Evolutionary conservation across 2,888 invertebrate genomes (phyloP).

Genomic region (Anorthoa munda): DNA sequence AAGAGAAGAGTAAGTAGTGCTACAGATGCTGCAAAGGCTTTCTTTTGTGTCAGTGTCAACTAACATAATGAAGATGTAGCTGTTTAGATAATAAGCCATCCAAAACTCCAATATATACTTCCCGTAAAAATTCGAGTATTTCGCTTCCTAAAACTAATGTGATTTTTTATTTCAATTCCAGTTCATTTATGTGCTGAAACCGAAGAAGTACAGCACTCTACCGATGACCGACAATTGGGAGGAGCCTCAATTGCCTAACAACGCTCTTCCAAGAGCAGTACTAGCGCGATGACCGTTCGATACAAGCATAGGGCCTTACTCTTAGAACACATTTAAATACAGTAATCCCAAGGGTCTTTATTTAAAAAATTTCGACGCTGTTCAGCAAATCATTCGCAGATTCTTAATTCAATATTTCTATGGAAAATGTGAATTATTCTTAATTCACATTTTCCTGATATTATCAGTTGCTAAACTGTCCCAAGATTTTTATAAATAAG

Average conservation of each 20-base stretch:
- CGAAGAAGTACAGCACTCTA: constrained; percentile 77
- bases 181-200: constrained; percentile 85
- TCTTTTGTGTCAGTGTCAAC: too few relatives aligned
- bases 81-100: too few relatives aligned
- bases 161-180: constrained; percentile 68
- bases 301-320: neutral
- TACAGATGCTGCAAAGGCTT: neutral
- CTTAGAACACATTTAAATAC: constrained; percentile 6
- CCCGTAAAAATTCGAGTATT: too few relatives aligned
- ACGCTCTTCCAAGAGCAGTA: constrained; percentile 76
- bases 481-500: too few relatives aligned
- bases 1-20: neutral
- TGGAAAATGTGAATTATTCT: too few relatives aligned
- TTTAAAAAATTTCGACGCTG: too few relatives aligned
- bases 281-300: constrained; percentile 76
- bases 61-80: too few relatives aligned
- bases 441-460: too few relatives aligned
- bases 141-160: neutral
- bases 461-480: too few relatives aligned
- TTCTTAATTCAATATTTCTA: too few relatives aligned
- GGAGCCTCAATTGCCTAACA: constrained; percentile 68
- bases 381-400: too few relatives aligned
- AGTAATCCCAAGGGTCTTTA: neutral
- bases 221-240: constrained; percentile 73
- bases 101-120: too few relatives aligned